Percentiles rank a stretch among this genome's conserved stretches.
Conservation (phyloP, 2,888 invertebrate species). For the Dynastes hyllus region DNA sequence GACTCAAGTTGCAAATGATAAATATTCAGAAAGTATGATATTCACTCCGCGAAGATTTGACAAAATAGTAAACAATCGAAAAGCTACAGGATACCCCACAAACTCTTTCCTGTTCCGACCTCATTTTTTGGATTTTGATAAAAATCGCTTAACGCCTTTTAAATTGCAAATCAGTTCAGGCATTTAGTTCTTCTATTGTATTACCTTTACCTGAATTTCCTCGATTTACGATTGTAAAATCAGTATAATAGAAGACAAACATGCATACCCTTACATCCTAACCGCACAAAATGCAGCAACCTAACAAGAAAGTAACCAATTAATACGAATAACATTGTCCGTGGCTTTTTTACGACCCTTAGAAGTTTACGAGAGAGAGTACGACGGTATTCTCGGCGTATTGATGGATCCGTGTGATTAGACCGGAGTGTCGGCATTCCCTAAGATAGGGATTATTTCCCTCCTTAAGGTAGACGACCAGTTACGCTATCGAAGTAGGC, state of each 20-base stretch:
- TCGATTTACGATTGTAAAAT: background rate
- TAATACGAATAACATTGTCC: slow-evolving; percentile 57
- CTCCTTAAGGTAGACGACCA: slow-evolving; percentile 56
- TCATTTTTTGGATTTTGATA: too few relatives aligned
- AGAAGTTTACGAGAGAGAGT: slow-evolving; percentile 52
- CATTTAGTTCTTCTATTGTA: too few relatives aligned
- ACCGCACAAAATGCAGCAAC: slow-evolving; percentile 6
- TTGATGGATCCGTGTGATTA: slow-evolving; percentile 63
- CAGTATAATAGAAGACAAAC: slow-evolving; percentile 11
- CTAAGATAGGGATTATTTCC: slow-evolving; percentile 60
- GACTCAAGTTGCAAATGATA: too few relatives aligned
- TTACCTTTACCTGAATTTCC: too few relatives aligned
- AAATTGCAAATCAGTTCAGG: too few relatives aligned
- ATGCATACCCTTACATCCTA: background rate
- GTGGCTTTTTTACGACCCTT: slow-evolving; percentile 55
- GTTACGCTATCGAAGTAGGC: slow-evolving; percentile 17
- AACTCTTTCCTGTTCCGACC: too few relatives aligned
- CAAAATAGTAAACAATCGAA: too few relatives aligned
- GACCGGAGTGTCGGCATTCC: slow-evolving; percentile 61
- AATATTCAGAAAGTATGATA: too few relatives aligned
- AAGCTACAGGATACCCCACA: too few relatives aligned
- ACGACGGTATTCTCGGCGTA: slow-evolving; percentile 51
- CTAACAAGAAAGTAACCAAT: slow-evolving; percentile 39
- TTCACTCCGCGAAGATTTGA: too few relatives aligned
- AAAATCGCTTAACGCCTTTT: too few relatives aligned